Conservation (phyloP, 2,888 invertebrate genomes). For the Parapristionchus giblindavisi region DNA sequence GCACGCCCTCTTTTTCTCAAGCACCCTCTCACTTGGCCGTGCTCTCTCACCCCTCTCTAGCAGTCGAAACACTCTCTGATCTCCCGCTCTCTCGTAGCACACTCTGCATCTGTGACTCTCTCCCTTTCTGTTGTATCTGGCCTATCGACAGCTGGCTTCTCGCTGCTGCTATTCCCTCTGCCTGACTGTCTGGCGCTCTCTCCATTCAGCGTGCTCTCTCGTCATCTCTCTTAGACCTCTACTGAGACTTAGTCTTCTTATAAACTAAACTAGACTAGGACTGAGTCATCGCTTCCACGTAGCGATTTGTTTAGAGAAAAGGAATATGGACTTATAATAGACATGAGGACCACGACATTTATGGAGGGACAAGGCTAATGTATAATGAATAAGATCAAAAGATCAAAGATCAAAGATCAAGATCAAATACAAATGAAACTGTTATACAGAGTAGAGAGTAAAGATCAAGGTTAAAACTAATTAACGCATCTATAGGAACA, state of each 20-base stretch:
- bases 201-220: conserved; percentile 17
- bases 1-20: neutral
- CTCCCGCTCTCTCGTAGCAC: conserved; percentile 23
- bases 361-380: no score
- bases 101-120: neutral
- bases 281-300: conserved; percentile 6
- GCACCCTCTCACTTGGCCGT: neutral
- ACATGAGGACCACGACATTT: no score
- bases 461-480: no score
- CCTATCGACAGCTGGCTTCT: no score
- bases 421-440: no score
- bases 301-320: conserved; percentile 6
- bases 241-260: conserved; percentile 21
- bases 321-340: neutral
- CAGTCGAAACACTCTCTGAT: conserved; percentile 2
- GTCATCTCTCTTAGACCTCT: neutral
- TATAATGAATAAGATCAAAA: no score
- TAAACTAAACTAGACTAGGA: conserved; percentile 26
- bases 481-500: no score
- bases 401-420: no score
- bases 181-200: no score
- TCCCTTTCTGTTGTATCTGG: conserved; percentile 24
- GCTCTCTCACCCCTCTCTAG: conserved; percentile 13
- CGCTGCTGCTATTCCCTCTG: no score
- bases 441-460: no score